Evolutionary conservation across 1,140 invertebrate genomes (phyloP), one percentile per base, ranked within the genome.

Genomic region (Eciton burchellii): DNA sequence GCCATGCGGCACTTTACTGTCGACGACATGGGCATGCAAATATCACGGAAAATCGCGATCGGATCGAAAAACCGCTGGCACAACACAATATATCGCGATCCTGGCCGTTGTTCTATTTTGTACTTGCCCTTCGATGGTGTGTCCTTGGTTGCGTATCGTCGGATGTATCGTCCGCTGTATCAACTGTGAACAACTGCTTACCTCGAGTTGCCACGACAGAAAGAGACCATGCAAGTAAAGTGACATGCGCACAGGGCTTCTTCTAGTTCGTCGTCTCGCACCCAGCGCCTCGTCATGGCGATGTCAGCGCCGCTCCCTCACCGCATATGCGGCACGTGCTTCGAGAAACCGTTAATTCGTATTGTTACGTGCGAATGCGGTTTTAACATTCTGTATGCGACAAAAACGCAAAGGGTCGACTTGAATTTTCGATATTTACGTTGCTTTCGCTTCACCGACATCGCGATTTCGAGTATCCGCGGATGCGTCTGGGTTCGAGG

Each of bases 201-300:
- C 94, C 94, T 95, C 92, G 89, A 94, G 93, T 92, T 93, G 93
- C 94, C 92, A 95, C 94, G 92, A 93, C 93, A 94, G 94, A 95
- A 95, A 95, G 94, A 95, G 94, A 93, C 91, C 92, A 93, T 90
- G 74, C 89, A 79, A n/a, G 91, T 81, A 82, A 63, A 88, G 87
- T 90, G 91, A 92, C 93, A 93, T 94, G 94, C 94, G 94, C 93
- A 92, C 83, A 89, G 84, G 84, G 86, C 83, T 88, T 89, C 41
- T 71, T 29, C 82, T 6, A 35, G 60, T 29, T 47, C 59, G 21
- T 65, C 89, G 60, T n/a, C 90, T 91, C 91, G 81, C 79, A 83
- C 1, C 88, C 88, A 91, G 85, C 73, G 74, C n/a, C 19, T 16
- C 81, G 14, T 16, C 62, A 60, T 87, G 89, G 88, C 71, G 89